Conservation (phyloP, 2,888 invertebrate genomes). For the Lepidochitona cinerea region DNA sequence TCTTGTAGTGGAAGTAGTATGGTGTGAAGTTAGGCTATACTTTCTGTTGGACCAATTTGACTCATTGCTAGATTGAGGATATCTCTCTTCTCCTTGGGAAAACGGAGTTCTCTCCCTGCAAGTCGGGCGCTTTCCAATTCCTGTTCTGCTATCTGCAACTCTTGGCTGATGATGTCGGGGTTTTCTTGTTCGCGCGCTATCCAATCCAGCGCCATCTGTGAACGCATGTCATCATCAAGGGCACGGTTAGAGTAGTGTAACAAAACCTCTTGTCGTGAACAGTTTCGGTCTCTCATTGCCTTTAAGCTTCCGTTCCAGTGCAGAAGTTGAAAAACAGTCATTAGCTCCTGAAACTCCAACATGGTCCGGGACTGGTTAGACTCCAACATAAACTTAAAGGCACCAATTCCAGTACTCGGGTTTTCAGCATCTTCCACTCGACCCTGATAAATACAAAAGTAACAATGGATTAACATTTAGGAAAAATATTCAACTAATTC, state of each 20-base stretch:
- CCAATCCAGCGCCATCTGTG: conserved; percentile 94
- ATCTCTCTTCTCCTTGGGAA: conserved; percentile 96
- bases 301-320: conserved; percentile 98
- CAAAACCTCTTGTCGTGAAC: conserved; percentile 89
- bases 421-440: conserved; percentile 71
- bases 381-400: conserved; percentile 79
- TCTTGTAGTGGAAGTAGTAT: too few species aligned
- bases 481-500: too few species aligned
- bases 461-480: too few species aligned
- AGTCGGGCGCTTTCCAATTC: conserved; percentile 89
- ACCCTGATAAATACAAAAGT: conserved; percentile 46
- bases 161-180: conserved; percentile 82
- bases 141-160: conserved; percentile 86
- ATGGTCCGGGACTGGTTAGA: conserved; percentile 84
- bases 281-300: conserved; percentile 95
- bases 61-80: conserved; percentile 91
- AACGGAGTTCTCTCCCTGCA: conserved; percentile 90
- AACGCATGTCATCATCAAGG: conserved; percentile 94
- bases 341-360: conserved; percentile 96
- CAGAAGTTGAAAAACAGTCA: conserved; percentile 96
- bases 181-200: conserved; percentile 82
- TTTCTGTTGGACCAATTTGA: conserved; percentile 76
- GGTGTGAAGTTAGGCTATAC: conserved; percentile 58
- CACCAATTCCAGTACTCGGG: conserved; percentile 84
- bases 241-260: conserved; percentile 94